Evolutionary conservation across 2,113 vertebrate genomes (phyloP).

Genomic region (Amblyornis subalaris): DNA sequence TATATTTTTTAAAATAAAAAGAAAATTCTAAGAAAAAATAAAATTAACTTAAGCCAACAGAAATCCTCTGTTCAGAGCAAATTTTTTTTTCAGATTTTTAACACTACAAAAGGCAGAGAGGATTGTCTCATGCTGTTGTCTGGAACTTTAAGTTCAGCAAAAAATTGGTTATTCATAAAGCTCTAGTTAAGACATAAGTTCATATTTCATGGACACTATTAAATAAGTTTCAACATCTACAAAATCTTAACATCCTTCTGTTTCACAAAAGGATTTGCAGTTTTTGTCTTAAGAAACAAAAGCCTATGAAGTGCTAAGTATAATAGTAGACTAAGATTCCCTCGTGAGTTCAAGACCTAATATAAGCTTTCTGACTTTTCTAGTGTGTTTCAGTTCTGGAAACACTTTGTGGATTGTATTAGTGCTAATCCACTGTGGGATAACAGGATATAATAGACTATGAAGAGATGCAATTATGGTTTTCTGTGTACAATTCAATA

Average conservation of each 20-base stretch:
- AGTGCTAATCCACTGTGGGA: neutral
- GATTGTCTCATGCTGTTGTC: neutral
- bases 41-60: neutral
- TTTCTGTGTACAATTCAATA: neutral
- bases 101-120: accelerated
- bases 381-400: neutral
- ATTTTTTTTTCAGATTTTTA: neutral
- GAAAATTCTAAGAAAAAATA: neutral
- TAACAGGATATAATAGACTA: neutral
- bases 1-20: neutral
- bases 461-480: neutral
- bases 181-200: neutral
- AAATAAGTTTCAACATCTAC: neutral
- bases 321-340: neutral
- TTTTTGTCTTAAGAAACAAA: slow-evolving; percentile 1
- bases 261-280: neutral
- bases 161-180: neutral
- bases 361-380: neutral
- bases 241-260: neutral
- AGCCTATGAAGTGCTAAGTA: neutral
- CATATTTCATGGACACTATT: neutral
- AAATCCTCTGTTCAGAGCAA: neutral
- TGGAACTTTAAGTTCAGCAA: neutral
- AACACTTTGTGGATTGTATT: slow-evolving; percentile 1
- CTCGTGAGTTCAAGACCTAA: neutral